Evolutionary conservation across 2,888 invertebrate genomes (phyloP).

Genomic region (Diploptera punctata): DNA sequence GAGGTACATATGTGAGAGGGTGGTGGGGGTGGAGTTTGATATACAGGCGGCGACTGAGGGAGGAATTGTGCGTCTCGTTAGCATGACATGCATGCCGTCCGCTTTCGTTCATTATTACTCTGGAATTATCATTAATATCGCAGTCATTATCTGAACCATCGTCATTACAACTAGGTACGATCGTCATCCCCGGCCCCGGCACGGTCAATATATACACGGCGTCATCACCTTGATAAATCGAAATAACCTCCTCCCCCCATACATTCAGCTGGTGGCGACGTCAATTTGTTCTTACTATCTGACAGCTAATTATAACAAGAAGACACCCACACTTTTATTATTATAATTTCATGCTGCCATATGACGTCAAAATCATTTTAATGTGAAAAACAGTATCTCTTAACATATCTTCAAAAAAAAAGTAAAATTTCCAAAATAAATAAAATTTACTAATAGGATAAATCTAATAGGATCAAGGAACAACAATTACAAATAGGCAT

Average conservation of each 20-base stretch:
- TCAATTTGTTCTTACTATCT: no score
- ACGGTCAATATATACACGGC: slow-evolving; percentile 12
- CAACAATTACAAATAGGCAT: no score
- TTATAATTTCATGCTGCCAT: no score
- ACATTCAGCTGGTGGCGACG: no score
- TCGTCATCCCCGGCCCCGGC: slow-evolving; percentile 12
- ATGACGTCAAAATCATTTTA: no score
- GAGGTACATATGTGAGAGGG: not conserved
- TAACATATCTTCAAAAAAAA: no score
- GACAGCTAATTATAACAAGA: no score
- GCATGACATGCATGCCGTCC: slow-evolving; percentile 25
- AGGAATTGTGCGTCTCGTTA: slow-evolving; percentile 28
- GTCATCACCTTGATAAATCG: slow-evolving; percentile 29
- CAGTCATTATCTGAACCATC: slow-evolving; percentile 30
- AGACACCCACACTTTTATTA: no score
- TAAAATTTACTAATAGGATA: no score
- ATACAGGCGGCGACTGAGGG: not conserved
- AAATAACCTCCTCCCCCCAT: not conserved
- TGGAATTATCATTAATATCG: slow-evolving; percentile 34
- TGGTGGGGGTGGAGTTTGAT: not conserved
- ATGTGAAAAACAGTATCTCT: no score
- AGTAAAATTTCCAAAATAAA: no score
- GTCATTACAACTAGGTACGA: slow-evolving; percentile 28
- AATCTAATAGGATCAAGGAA: no score
- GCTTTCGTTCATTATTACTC: slow-evolving; percentile 30